Percentiles rank a stretch among this genome's conserved stretches.
These are phyloP conservation scores for Clamator glandarius DNA, from an alignment of 2,797 vertebrate genomes.

Conservation along the genomic window DNA sequence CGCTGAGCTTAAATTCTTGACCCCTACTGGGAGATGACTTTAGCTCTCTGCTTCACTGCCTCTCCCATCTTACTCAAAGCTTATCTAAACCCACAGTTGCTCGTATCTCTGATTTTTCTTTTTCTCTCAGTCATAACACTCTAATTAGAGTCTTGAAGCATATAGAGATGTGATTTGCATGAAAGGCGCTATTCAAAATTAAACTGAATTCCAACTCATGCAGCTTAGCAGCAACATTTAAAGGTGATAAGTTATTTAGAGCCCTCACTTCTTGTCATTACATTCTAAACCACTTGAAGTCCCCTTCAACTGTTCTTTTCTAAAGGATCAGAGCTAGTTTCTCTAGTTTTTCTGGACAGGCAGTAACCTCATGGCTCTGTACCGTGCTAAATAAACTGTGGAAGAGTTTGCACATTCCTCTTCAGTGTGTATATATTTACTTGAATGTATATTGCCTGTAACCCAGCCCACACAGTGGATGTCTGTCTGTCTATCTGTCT, in stretches of 20 bases:
- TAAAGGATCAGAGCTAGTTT: constrained; percentile 21
- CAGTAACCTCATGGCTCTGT: neutral
- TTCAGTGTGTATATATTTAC: constrained; percentile 22
- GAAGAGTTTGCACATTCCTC: constrained; percentile 46
- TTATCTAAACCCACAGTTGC: constrained; percentile 53
- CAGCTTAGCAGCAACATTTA: neutral
- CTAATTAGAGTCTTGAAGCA: constrained; percentile 56
- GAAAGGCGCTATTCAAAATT: constrained; percentile 4
- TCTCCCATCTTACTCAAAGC: constrained; percentile 57
- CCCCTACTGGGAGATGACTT: constrained; percentile 62
- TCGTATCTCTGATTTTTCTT: neutral
- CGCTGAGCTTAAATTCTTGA: constrained; percentile 52
- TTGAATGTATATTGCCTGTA: neutral
- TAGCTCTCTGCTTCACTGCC: constrained; percentile 21
- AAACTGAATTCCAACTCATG: neutral
- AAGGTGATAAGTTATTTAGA: neutral
- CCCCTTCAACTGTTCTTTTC: neutral
- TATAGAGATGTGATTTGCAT: constrained; percentile 38
- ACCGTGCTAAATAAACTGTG: neutral
- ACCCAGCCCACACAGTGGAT: neutral
- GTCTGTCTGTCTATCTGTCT: neutral
- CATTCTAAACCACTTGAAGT: neutral
- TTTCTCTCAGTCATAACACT: constrained; percentile 27
- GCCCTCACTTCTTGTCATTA: neutral
- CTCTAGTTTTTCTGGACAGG: constrained; percentile 45